Evolutionary conservation across 2,888 invertebrate genomes (phyloP).

Genomic region (Polia nebulosa): DNA sequence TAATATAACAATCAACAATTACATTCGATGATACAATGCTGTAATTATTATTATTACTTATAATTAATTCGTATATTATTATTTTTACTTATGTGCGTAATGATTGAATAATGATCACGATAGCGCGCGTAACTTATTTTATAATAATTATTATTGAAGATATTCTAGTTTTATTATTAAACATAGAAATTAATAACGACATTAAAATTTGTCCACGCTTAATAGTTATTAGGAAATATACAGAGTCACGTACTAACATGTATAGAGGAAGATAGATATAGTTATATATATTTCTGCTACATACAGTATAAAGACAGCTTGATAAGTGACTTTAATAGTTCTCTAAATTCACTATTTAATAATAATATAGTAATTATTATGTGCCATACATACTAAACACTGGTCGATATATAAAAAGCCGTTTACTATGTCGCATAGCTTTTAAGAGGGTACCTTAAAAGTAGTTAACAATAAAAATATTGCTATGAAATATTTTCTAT

Average conservation of each 20-base stretch:
- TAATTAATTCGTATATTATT: slow-evolving; percentile 84
- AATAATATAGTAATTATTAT: slow-evolving; percentile 65
- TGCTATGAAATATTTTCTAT: slow-evolving; percentile 82
- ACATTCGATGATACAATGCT: slow-evolving; percentile 88
- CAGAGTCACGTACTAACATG: slow-evolving; percentile 76
- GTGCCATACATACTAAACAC: slow-evolving; percentile 72
- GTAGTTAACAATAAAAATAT: slow-evolving; percentile 89
- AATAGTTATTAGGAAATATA: slow-evolving; percentile 68
- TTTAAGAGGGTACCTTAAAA: slow-evolving; percentile 84
- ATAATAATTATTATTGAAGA: slow-evolving; percentile 62
- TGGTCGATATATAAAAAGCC: slow-evolving; percentile 80
- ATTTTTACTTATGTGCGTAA: slow-evolving; percentile 82
- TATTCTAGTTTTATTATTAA: slow-evolving; percentile 67
- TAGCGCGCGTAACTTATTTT: slow-evolving; percentile 65
- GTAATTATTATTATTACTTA: slow-evolving; percentile 81
- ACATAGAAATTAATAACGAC: slow-evolving; percentile 67
- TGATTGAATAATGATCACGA: slow-evolving; percentile 81
- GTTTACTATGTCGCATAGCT: slow-evolving; percentile 75
- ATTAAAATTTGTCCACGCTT: slow-evolving; percentile 69
- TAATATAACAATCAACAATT: slow-evolving; percentile 88
- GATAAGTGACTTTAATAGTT: slow-evolving; percentile 69
- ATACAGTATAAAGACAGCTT: slow-evolving; percentile 73
- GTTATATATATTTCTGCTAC: slow-evolving; percentile 64
- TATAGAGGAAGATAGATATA: slow-evolving; percentile 70
- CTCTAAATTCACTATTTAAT: slow-evolving; percentile 65